Evolutionary conservation across 2,797 vertebrate genomes (phyloP).

Genomic region (Sebastolobus altivelis): DNA sequence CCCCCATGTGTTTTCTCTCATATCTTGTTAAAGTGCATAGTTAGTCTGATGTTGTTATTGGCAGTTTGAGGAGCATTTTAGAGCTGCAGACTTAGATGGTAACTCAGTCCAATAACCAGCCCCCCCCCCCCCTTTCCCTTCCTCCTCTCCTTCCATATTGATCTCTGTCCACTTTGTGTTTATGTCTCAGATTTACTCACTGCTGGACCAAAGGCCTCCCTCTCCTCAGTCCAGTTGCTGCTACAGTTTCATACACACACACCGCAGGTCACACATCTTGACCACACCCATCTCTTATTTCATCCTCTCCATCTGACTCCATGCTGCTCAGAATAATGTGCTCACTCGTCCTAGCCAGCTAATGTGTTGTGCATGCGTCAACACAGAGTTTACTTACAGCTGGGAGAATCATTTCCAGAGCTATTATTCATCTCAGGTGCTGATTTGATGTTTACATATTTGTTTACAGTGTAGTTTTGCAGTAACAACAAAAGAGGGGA

Average conservation of each 20-base stretch:
- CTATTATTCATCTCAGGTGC: conserved; percentile 31
- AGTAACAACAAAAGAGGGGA: neutral
- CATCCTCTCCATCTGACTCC: conserved; percentile 53
- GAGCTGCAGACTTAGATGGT: conserved; percentile 8
- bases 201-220: conserved; percentile 31
- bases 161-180: conserved; percentile 48
- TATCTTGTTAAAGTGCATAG: neutral
- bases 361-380: conserved; percentile 42
- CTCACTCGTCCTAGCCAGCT: conserved; percentile 1
- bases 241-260: conserved; percentile 39
- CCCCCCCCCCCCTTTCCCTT: neutral
- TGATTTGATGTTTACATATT: conserved; percentile 27
- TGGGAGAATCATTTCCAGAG: neutral
- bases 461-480: conserved; percentile 21
- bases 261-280: conserved; percentile 39
- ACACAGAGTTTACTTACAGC: conserved; percentile 37
- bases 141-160: conserved; percentile 28
- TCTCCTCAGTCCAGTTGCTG: conserved; percentile 54
- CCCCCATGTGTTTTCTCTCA: rapidly evolving
- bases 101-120: neutral
- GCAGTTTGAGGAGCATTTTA: neutral
- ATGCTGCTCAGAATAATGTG: conserved; percentile 52
- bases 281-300: conserved; percentile 78
- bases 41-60: conserved; percentile 2
- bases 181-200: conserved; percentile 48